phyloP scores from a whole-genome alignment of 2,113 vertebrate genomes.

The Engystomops pustulosus region DNA sequence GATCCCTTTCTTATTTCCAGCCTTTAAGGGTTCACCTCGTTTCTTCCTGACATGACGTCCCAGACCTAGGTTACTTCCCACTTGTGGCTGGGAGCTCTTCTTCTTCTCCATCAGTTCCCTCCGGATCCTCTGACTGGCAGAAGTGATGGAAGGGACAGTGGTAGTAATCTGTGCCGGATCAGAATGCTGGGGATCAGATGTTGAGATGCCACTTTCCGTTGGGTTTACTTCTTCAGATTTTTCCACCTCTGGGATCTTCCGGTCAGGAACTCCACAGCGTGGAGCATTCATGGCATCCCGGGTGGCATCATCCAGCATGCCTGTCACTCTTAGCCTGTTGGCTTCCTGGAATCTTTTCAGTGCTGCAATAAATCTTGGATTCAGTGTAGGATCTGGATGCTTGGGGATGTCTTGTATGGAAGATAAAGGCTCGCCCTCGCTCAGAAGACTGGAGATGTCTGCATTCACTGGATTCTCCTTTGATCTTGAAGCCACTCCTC shows the following conservation, averaged over 20 bases:
- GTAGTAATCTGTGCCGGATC: neutral
- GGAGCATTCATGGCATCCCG: slow-evolving; percentile 55
- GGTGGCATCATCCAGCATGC: slow-evolving; percentile 52
- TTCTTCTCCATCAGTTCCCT: neutral
- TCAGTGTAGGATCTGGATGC: neutral
- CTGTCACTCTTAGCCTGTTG: slow-evolving; percentile 48
- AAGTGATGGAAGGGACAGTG: neutral
- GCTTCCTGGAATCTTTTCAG: slow-evolving; percentile 59
- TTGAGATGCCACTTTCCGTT: neutral
- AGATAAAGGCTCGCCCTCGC: neutral
- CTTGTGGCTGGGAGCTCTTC: neutral
- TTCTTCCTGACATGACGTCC: neutral
- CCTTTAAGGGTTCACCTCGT: neutral
- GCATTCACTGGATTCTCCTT: neutral
- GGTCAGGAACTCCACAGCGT: slow-evolving; percentile 61
- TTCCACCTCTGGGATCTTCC: slow-evolving; percentile 23
- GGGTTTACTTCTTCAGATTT: neutral
- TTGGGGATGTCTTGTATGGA: neutral
- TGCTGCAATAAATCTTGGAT: slow-evolving; percentile 37
- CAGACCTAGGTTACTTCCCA: neutral
- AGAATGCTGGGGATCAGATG: neutral
- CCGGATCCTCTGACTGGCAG: neutral
- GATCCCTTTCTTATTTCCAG: neutral
- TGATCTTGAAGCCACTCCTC: neutral
- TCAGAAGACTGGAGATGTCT: neutral